These are phyloP conservation scores for Aspidapion aeneum DNA, from an alignment of 2,888 invertebrate species.

Conservation along the genomic window DNA sequence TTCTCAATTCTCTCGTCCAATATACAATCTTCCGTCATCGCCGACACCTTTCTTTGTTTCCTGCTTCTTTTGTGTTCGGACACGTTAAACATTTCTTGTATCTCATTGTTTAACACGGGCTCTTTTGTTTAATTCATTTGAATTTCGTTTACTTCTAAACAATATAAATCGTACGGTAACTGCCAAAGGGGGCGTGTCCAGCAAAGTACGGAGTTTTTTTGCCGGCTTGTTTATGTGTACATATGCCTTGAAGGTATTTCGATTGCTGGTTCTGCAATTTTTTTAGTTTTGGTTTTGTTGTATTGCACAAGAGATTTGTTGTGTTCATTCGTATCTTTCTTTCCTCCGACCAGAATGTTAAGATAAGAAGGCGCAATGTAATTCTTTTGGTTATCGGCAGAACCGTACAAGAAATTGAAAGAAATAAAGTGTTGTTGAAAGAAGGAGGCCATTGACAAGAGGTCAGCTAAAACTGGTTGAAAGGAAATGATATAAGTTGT, in stretches of 20 bases:
- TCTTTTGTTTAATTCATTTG: background rate
- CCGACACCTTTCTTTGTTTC: background rate
- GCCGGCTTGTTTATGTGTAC: constrained; percentile 1
- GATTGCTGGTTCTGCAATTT: background rate
- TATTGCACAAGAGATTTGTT: background rate
- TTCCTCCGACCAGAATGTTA: background rate
- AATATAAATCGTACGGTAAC: constrained; percentile 19
- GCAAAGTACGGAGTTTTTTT: constrained; percentile 12
- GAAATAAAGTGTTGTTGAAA: background rate
- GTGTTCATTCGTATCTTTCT: background rate
- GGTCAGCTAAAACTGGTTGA: no score
- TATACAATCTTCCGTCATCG: background rate
- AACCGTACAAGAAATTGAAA: background rate
- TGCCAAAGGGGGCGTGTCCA: constrained; percentile 13
- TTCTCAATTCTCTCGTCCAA: no score
- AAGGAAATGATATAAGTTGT: no score
- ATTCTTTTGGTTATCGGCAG: background rate
- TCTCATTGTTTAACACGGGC: background rate
- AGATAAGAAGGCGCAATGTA: background rate
- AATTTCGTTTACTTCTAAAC: constrained; percentile 17
- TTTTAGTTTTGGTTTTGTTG: background rate
- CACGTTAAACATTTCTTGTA: background rate
- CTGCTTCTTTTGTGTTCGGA: background rate
- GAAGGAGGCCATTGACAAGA: background rate
- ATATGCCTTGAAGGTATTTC: background rate